These are phyloP conservation scores for Agriopis aurantiaria DNA, from an alignment of 2,888 invertebrate genomes.

Conservation along the genomic window DNA sequence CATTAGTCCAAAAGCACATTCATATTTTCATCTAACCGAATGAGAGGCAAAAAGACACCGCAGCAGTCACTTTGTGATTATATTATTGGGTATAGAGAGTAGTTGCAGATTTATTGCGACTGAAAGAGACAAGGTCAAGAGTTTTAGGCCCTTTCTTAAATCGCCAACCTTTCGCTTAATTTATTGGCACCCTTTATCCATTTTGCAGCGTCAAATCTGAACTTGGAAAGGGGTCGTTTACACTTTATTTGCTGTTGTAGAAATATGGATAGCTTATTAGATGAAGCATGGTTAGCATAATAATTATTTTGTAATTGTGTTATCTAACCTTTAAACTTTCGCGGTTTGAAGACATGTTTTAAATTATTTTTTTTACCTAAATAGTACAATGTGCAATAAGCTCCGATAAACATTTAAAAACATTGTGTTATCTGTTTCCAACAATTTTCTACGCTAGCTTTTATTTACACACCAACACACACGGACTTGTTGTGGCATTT, in stretches of 20 bases:
- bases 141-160: conserved; percentile 32
- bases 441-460: too few species aligned
- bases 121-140: conserved; percentile 48
- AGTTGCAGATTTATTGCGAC: conserved; percentile 35
- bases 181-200: conserved; percentile 31
- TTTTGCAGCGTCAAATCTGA: conserved; percentile 36
- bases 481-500: background rate
- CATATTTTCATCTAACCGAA: conserved; percentile 61
- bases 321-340: too few species aligned
- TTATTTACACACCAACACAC: background rate
- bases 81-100: conserved; percentile 47
- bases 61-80: conserved; percentile 64
- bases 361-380: too few species aligned
- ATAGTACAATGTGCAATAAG: too few species aligned
- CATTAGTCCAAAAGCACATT: conserved; percentile 52
- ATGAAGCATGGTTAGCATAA: background rate
- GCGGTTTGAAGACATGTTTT: too few species aligned
- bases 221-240: conserved; percentile 17
- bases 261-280: conserved; percentile 2
- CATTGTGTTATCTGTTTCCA: too few species aligned
- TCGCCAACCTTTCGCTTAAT: conserved; percentile 32
- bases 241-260: conserved; percentile 20
- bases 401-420: too few species aligned
- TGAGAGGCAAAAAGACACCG: conserved; percentile 62
- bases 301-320: too few species aligned